Conservation (phyloP, 2,113 vertebrate genomes). For the Nanger granti region DNA sequence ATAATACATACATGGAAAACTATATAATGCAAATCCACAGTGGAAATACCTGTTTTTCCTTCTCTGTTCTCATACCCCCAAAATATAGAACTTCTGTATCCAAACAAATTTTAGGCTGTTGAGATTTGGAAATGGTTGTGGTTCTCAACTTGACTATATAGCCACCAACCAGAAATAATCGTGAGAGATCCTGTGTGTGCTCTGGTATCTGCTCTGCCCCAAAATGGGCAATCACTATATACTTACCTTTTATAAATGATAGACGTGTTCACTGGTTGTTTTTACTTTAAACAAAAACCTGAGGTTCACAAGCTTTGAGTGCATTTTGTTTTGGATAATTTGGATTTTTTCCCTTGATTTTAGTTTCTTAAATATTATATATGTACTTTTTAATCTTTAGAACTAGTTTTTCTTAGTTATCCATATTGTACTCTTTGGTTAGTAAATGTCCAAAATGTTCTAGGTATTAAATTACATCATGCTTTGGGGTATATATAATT, state of each 20-base stretch:
- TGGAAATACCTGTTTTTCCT: background rate
- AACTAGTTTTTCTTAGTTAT: background rate
- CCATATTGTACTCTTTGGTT: background rate
- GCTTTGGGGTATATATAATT: background rate
- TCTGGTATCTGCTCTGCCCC: background rate
- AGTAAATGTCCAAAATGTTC: background rate
- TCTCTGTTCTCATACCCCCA: background rate
- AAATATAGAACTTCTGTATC: background rate
- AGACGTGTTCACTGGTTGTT: background rate
- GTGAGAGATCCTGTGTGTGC: background rate
- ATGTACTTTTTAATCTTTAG: background rate
- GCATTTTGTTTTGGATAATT: conserved; percentile 28
- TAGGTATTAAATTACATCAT: background rate
- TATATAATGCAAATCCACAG: background rate
- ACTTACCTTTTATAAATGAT: background rate
- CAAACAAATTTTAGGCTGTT: background rate
- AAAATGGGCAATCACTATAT: background rate
- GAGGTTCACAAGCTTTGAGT: background rate
- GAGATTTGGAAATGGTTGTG: background rate
- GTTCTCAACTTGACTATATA: background rate
- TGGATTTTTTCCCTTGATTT: background rate
- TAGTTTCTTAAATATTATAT: conserved; percentile 15
- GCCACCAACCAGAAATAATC: background rate
- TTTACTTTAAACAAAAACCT: conserved; percentile 19
- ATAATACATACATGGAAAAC: background rate